Conservation (phyloP, 2,888 invertebrate genomes). For the Trachelus troglodyta region DNA sequence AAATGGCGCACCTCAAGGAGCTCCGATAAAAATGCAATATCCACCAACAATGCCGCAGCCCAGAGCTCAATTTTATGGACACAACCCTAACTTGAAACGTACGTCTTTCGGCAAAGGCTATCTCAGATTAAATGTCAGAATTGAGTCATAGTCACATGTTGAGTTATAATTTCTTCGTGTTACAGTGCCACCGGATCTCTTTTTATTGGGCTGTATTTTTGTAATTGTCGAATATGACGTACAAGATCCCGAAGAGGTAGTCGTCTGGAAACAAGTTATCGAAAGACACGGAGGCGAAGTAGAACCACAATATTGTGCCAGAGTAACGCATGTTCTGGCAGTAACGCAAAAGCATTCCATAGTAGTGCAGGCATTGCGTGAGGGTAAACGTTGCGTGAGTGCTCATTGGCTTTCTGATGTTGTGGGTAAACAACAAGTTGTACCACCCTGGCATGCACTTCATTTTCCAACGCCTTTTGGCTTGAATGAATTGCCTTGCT, state of each 20-base stretch:
- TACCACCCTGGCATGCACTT: constrained; percentile 93
- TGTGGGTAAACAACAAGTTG: constrained; percentile 83
- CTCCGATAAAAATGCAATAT: constrained; percentile 61
- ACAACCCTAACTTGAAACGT: constrained; percentile 89
- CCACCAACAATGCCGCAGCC: constrained; percentile 65
- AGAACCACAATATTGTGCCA: constrained; percentile 83
- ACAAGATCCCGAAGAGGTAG: constrained; percentile 73
- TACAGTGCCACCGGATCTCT: constrained; percentile 84
- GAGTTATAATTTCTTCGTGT: background rate
- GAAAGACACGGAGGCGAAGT: constrained; percentile 88
- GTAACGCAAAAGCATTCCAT: constrained; percentile 91
- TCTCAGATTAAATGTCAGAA: background rate
- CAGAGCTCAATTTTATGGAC: constrained; percentile 88
- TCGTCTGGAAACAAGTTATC: constrained; percentile 79
- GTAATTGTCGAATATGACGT: constrained; percentile 86
- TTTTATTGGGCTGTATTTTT: constrained; percentile 93
- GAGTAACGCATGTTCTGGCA: constrained; percentile 93
- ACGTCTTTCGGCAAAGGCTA: constrained; percentile 32
- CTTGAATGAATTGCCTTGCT: constrained; percentile 77
- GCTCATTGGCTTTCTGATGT: constrained; percentile 94
- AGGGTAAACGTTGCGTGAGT: constrained; percentile 81
- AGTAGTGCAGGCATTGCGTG: constrained; percentile 84
- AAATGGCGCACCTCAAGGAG: constrained; percentile 64
- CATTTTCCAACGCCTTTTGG: constrained; percentile 86
- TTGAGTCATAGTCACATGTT: background rate